phyloP scores from a whole-genome alignment of 2,888 invertebrate species.

The Plagiodera versicolora region DNA sequence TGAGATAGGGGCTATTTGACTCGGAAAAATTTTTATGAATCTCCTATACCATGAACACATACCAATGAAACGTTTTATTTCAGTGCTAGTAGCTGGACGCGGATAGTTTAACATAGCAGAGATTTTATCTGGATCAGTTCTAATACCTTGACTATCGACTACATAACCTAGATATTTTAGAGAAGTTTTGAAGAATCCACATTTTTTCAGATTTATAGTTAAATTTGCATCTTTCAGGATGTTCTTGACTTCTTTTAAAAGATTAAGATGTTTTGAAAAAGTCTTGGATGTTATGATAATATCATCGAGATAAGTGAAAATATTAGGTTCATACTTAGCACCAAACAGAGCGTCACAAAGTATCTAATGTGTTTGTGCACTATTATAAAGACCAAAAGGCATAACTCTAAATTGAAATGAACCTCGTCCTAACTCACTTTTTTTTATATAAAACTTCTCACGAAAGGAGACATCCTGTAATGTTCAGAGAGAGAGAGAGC shows the following conservation, averaged over 20 bases:
- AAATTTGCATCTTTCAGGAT: conserved; percentile 15
- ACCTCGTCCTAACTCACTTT: too few relatives aligned
- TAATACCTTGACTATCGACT: conserved; percentile 28
- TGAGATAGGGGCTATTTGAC: too few relatives aligned
- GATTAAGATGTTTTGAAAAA: conserved; percentile 30
- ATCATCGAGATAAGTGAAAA: conserved; percentile 32
- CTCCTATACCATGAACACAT: too few relatives aligned
- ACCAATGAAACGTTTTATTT: too few relatives aligned
- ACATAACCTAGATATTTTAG: conserved; percentile 35
- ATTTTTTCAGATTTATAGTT: conserved; percentile 28
- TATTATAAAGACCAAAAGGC: conserved; percentile 37
- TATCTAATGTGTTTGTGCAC: conserved; percentile 24
- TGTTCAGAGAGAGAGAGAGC: too few relatives aligned
- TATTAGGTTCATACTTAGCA: conserved; percentile 30
- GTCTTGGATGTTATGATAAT: conserved; percentile 25
- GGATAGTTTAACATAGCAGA: conserved; percentile 35
- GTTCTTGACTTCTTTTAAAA: conserved; percentile 7
- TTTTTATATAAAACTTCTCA: too few relatives aligned
- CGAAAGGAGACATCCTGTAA: too few relatives aligned
- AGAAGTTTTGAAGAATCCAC: conserved; percentile 32
- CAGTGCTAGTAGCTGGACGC: conserved; percentile 30
- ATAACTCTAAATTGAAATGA: too few relatives aligned
- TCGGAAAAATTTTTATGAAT: neutral
- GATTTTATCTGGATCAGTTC: conserved; percentile 15
- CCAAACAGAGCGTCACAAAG: conserved; percentile 28